Conservation (phyloP, 2,113 vertebrate genomes). For the Lycaon pictus region DNA sequence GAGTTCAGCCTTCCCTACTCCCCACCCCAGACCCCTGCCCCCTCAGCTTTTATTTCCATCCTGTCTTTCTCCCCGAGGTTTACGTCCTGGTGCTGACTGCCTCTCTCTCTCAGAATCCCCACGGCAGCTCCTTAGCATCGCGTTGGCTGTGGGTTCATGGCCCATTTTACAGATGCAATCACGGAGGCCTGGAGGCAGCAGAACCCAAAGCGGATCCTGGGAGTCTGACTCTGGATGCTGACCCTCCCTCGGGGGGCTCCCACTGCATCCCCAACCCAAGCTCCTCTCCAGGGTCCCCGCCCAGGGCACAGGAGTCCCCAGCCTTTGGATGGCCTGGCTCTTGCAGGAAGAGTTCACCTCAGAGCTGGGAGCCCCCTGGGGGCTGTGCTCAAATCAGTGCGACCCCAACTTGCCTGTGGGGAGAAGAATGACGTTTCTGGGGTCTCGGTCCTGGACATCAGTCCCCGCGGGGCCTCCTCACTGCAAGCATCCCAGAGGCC, state of each 20-base stretch:
- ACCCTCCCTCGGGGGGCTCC: accelerated
- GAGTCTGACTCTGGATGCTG: neutral
- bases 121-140: too few relatives aligned
- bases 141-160: accelerated
- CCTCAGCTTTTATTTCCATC: neutral
- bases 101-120: neutral
- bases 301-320: neutral
- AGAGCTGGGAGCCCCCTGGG: neutral
- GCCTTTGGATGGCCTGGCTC: neutral
- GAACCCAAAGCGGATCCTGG: neutral
- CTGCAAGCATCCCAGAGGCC: neutral
- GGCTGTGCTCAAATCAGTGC: neutral
- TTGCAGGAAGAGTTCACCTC: neutral
- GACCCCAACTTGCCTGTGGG: neutral
- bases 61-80: neutral
- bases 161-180: neutral
- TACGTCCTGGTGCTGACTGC: too few relatives aligned
- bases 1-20: neutral
- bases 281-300: neutral
- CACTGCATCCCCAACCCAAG: neutral
- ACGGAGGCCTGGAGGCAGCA: neutral
- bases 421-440: neutral
- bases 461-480: neutral
- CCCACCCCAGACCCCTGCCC: accelerated
- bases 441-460: neutral